Conservation (phyloP, 1,140 invertebrate species). For the Hypsibius dujardini region DNA sequence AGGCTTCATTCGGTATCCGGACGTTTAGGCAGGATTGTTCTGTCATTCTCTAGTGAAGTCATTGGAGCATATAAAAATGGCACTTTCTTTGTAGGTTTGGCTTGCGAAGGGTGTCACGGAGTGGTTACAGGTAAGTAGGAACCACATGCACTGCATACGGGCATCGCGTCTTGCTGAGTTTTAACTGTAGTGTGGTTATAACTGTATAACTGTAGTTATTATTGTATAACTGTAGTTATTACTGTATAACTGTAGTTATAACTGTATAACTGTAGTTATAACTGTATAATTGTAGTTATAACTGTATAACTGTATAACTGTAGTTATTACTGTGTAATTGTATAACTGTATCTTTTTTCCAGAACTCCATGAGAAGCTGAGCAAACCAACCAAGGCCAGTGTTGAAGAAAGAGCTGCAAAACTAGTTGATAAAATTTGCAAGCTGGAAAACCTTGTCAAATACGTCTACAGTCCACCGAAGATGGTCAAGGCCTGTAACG, state of each 20-base stretch:
- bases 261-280: too few relatives aligned
- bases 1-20: too few relatives aligned
- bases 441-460: conserved; percentile 23
- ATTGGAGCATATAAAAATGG: background rate
- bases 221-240: too few relatives aligned
- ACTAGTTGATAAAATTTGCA: conserved; percentile 20
- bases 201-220: too few relatives aligned
- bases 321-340: too few relatives aligned
- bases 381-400: conserved; percentile 19
- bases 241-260: too few relatives aligned
- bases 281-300: too few relatives aligned
- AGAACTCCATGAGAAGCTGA: conserved; percentile 24
- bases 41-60: too few relatives aligned
- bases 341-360: background rate
- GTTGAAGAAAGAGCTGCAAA: conserved; percentile 18
- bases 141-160: background rate
- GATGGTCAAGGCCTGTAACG: conserved; percentile 24
- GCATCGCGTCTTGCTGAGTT: too few relatives aligned
- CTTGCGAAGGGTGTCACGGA: conserved; percentile 23
- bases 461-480: conserved; percentile 25
- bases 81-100: conserved; percentile 20
- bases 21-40: too few relatives aligned
- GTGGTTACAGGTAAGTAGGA: conserved; percentile 21
- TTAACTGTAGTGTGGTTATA: too few relatives aligned
- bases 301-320: too few relatives aligned